A percentile compares a stretch with the other conserved stretches of the same genome.
Evolutionary conservation across 1,140 invertebrate species (phyloP).

Genomic region (Zaprionus kolodkinae): DNA sequence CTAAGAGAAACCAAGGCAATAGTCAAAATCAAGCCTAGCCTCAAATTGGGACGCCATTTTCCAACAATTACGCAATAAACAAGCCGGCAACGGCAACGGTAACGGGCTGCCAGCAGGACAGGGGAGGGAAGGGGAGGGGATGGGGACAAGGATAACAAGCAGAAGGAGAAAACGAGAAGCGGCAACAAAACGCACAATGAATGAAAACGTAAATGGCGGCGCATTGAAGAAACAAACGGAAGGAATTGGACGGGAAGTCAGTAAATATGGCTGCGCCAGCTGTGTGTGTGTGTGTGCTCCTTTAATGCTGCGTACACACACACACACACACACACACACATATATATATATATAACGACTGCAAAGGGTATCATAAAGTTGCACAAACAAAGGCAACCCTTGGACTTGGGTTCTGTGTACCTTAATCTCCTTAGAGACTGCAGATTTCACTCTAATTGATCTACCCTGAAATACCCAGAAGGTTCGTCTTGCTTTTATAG

Average conservation of each 20-base stretch:
- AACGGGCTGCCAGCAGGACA: slow-evolving; percentile 1
- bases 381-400: neutral
- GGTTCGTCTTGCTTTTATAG: neutral
- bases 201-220: slow-evolving; percentile 44
- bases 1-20: neutral
- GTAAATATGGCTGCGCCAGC: slow-evolving; percentile 42
- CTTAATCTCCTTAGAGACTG: neutral
- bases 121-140: neutral
- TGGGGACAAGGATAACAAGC: slow-evolving; percentile 1
- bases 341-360: no score
- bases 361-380: slow-evolving; percentile 14
- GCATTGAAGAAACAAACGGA: slow-evolving; percentile 25
- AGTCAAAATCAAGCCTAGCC: slow-evolving; percentile 37
- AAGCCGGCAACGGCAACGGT: slow-evolving; percentile 17
- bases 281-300: slow-evolving; percentile 19
- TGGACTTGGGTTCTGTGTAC: neutral
- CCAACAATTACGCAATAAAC: slow-evolving; percentile 61
- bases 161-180: neutral
- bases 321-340: slow-evolving; percentile 10
- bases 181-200: slow-evolving; percentile 31
- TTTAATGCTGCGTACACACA: slow-evolving; percentile 19
- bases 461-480: neutral
- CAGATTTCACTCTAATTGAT: neutral
- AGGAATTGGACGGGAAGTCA: slow-evolving; percentile 36
- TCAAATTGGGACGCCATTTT: slow-evolving; percentile 47